Conservation (phyloP, 2,888 invertebrate genomes). For the Seira musarum region DNA sequence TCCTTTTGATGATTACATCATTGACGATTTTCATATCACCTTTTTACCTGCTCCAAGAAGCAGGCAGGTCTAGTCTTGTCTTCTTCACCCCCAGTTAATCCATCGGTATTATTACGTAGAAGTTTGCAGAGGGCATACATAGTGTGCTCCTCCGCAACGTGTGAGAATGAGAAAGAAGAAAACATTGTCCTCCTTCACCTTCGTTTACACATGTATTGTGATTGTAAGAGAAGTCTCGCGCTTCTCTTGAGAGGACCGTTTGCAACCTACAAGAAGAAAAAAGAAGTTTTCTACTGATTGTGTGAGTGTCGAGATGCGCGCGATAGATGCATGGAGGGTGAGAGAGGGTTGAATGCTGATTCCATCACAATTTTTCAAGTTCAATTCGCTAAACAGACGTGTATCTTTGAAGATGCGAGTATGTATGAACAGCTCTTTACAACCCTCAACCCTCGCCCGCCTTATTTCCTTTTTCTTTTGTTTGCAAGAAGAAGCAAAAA, state of each 20-base stretch:
- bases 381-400: background rate
- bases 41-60: no score
- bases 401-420: background rate
- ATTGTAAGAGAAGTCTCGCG: slow-evolving; percentile 44
- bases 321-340: background rate
- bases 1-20: no score
- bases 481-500: slow-evolving; percentile 30
- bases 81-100: no score
- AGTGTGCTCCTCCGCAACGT: no score
- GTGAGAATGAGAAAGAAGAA: slow-evolving; percentile 42
- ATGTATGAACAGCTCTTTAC: slow-evolving; percentile 51
- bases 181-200: slow-evolving; percentile 56
- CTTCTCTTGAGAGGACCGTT: slow-evolving; percentile 48
- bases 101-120: no score
- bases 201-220: slow-evolving; percentile 34
- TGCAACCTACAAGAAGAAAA: slow-evolving; percentile 29
- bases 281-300: background rate
- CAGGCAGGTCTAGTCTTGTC: no score
- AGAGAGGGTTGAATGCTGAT: background rate
- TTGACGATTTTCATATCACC: no score
- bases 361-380: background rate
- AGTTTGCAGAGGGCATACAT: no score
- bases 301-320: background rate
- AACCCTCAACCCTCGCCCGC: slow-evolving; percentile 51
- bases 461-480: slow-evolving; percentile 25